These are phyloP conservation scores for Blera fallax DNA, from an alignment of 2,888 invertebrate species.

Conservation along the genomic window DNA sequence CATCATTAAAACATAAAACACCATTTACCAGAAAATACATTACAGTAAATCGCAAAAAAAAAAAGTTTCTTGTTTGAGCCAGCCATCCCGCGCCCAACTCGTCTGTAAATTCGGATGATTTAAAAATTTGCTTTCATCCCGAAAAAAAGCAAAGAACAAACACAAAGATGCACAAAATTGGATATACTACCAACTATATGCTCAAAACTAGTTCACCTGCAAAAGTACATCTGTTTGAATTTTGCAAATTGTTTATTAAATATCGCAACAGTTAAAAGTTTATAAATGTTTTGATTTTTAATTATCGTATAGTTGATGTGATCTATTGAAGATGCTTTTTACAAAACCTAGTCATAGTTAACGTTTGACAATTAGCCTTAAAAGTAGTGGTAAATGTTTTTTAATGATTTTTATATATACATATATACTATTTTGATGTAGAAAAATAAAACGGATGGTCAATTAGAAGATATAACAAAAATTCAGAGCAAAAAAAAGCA, in stretches of 20 bases:
- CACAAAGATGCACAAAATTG: constrained; percentile 18
- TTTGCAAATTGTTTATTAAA: constrained; percentile 13
- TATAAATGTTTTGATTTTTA: constrained; percentile 1
- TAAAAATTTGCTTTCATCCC: constrained; percentile 9
- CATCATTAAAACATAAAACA: constrained; percentile 23
- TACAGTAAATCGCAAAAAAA: neutral
- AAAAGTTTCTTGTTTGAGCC: constrained; percentile 69
- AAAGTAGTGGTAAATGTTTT: constrained; percentile 50
- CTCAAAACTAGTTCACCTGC: neutral
- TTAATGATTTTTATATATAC: constrained; percentile 9
- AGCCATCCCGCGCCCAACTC: constrained; percentile 80
- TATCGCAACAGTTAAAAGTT: neutral
- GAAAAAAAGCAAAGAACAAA: neutral
- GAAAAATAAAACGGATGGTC: constrained; percentile 31
- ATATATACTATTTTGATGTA: neutral
- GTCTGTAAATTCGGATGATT: constrained; percentile 44
- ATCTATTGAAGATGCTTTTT: constrained; percentile 6
- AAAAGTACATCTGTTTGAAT: neutral
- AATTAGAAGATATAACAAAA: constrained; percentile 5
- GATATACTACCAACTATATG: neutral
- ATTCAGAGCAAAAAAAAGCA: neutral
- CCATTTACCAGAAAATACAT: constrained; percentile 18
- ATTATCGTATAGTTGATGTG: constrained; percentile 22
- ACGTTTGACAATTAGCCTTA: constrained; percentile 20
- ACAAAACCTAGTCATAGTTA: constrained; percentile 13